A percentile compares a stretch with the other conserved stretches of the same genome.
These are phyloP conservation scores for Eunapius fragilis DNA, from an alignment of 37 sponge, comb jelly and placozoan genomes.

Conservation along the genomic window DNA sequence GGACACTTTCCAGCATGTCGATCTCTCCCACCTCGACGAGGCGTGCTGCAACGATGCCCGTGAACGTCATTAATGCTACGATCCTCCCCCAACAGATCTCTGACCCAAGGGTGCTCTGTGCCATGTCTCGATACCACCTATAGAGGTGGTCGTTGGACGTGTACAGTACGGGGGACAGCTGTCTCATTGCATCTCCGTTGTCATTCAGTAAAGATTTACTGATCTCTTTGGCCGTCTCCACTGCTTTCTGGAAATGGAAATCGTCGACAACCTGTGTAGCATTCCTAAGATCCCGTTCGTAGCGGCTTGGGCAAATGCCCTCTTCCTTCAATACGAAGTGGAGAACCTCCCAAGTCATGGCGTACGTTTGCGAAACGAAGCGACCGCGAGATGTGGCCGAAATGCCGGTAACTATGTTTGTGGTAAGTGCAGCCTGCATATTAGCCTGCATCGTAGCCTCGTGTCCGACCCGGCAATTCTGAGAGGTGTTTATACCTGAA, in stretches of 20 bases:
- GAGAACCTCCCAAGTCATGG: no score
- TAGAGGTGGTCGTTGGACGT: neutral
- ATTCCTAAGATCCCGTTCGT: no score
- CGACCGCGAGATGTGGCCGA: no score
- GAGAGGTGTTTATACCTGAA: no score
- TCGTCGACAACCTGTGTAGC: neutral
- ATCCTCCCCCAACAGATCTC: neutral
- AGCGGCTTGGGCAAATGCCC: no score
- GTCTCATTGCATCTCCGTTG: neutral
- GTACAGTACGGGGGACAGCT: neutral
- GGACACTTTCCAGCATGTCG: neutral
- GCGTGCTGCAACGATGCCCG: neutral
- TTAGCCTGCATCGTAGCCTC: no score
- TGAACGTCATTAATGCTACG: neutral
- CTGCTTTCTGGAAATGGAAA: neutral
- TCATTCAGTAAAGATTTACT: neutral
- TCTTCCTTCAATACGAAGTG: no score
- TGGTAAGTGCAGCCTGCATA: no score
- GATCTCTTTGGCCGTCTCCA: neutral
- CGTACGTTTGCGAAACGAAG: no score
- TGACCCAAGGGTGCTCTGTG: neutral
- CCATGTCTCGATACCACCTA: neutral
- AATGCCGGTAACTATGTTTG: no score
- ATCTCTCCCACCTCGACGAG: neutral
- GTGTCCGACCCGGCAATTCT: no score